Evolutionary conservation across 2,797 vertebrate genomes (phyloP).

Genomic region (Coilia nasus): DNA sequence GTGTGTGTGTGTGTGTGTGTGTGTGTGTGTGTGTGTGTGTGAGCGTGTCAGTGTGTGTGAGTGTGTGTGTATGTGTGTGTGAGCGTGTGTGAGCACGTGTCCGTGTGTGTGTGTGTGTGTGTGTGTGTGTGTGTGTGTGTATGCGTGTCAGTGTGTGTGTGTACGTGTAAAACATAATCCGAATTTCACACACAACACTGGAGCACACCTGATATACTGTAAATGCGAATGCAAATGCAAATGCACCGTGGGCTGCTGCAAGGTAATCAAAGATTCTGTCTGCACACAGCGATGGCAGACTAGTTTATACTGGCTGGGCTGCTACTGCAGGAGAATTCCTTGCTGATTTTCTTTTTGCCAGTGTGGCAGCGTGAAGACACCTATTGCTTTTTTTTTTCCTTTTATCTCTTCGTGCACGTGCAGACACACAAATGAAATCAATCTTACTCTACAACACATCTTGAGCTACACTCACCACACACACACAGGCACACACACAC

Average conservation of each 20-base stretch:
- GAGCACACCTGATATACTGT: not conserved
- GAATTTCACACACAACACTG: not conserved
- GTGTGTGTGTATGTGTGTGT: not conserved
- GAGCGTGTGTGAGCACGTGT: not conserved
- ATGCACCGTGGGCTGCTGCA: not conserved
- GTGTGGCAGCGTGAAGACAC: not conserved
- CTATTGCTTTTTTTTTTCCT: not conserved
- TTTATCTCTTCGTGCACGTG: not conserved
- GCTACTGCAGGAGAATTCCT: not conserved
- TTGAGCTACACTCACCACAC: not conserved
- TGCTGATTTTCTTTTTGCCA: not conserved
- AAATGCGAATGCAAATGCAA: slow-evolving; percentile 1
- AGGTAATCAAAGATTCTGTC: not conserved
- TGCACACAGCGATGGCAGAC: not conserved
- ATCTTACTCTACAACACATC: slow-evolving; percentile 1
- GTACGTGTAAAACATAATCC: not conserved
- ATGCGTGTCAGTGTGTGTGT: too few species aligned
- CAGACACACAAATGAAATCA: slow-evolving; percentile 20
- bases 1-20: not conserved
- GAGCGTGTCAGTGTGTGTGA: not conserved
- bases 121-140: not conserved
- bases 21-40: not conserved
- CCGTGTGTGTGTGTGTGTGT: not conserved
- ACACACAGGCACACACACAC: not conserved
- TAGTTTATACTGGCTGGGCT: not conserved